Conservation (phyloP, 2,888 invertebrate genomes). For the Apamea crenata region DNA sequence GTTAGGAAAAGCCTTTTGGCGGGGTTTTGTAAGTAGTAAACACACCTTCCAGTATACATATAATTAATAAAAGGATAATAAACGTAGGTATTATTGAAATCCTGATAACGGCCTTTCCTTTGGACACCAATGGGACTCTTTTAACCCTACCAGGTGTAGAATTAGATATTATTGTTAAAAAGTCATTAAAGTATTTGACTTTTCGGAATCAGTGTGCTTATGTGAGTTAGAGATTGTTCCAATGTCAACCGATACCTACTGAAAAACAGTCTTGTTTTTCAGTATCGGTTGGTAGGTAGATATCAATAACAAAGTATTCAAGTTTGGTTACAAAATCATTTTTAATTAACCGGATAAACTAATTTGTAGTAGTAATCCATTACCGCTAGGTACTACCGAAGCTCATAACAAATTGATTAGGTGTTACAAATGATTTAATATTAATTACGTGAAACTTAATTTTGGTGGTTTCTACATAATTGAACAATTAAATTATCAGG, state of each 20-base stretch:
- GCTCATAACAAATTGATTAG: slow-evolving; percentile 15
- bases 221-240: neutral
- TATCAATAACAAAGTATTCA: neutral
- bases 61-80: no score
- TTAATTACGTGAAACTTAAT: slow-evolving; percentile 40
- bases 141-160: no score
- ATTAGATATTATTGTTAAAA: no score
- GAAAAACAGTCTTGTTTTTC: no score
- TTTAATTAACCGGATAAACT: slow-evolving; percentile 10
- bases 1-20: neutral
- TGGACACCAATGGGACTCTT: no score
- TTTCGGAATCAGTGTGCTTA: neutral
- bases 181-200: no score
- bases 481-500: slow-evolving; percentile 25
- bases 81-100: no score
- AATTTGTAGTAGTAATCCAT: slow-evolving; percentile 15
- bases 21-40: neutral
- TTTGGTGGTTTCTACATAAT: slow-evolving; percentile 52
- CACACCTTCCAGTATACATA: no score
- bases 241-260: no score
- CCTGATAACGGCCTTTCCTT: no score
- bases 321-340: neutral
- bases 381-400: neutral
- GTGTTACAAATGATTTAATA: slow-evolving; percentile 31
- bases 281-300: neutral